These are phyloP conservation scores for Unio pictorum DNA, from an alignment of 2,888 invertebrate species.

Conservation along the genomic window DNA sequence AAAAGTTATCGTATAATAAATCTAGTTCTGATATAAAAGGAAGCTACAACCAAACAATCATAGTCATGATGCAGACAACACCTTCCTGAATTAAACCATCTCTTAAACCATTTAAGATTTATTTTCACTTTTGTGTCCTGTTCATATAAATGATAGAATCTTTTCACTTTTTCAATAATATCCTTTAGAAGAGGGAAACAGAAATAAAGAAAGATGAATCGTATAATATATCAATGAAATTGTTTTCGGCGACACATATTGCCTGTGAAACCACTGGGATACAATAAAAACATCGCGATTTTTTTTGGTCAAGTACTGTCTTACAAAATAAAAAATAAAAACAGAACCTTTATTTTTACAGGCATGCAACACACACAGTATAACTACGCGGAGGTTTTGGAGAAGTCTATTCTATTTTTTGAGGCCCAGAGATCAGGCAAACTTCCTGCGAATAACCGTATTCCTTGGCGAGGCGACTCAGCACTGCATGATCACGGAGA, in stretches of 20 bases:
- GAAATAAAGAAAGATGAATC: no score
- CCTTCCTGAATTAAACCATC: no score
- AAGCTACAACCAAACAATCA: no score
- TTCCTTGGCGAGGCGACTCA: constrained; percentile 66
- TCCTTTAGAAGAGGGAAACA: no score
- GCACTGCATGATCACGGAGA: constrained; percentile 58
- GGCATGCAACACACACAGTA: constrained; percentile 18
- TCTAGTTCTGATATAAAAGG: no score
- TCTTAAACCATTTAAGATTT: no score
- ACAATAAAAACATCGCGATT: background rate
- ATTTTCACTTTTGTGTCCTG: no score
- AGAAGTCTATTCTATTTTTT: constrained; percentile 65
- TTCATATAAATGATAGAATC: no score
- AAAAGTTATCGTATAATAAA: no score
- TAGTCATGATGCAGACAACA: no score
- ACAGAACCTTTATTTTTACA: background rate
- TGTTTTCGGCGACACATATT: background rate
- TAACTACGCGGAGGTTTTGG: constrained; percentile 52
- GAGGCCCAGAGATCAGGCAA: constrained; percentile 67
- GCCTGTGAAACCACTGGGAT: background rate
- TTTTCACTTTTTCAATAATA: no score
- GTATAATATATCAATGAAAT: no score
- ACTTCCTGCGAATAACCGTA: constrained; percentile 60
- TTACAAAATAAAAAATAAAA: background rate
- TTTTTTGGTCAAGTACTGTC: background rate